Evolutionary conservation across 2,113 vertebrate genomes (phyloP).

Genomic region (Crotalus tigris): DNA sequence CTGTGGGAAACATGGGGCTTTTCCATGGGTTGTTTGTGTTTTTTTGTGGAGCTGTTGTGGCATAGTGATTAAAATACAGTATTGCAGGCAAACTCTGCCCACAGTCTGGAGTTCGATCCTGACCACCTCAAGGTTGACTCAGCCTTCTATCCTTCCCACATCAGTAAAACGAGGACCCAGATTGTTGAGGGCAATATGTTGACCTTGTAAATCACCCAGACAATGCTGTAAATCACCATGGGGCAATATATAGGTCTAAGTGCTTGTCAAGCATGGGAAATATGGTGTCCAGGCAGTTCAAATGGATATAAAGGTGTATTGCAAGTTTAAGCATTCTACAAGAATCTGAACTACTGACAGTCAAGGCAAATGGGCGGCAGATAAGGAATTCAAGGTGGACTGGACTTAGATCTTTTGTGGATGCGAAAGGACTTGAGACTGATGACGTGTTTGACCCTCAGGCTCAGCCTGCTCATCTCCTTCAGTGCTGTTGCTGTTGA

Average conservation of each 20-base stretch:
- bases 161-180: not conserved
- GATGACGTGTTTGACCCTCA: not conserved
- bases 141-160: not conserved
- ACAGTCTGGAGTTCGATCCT: not conserved
- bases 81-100: not conserved
- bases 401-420: not conserved
- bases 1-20: not conserved
- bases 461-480: not conserved
- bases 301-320: not conserved
- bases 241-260: not conserved
- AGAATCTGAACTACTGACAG: not conserved
- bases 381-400: not conserved
- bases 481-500: not conserved
- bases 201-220: not conserved
- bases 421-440: not conserved
- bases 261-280: constrained; percentile 3
- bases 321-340: not conserved
- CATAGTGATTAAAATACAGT: constrained; percentile 2
- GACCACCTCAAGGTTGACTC: not conserved
- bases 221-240: not conserved
- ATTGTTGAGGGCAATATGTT: not conserved
- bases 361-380: not conserved
- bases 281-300: not conserved
- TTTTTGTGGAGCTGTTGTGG: not conserved
- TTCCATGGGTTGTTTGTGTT: not conserved